Evolutionary conservation across 2,888 invertebrate species (phyloP), one percentile per base, ranked within the genome.

Genomic region (Ommatoiulus sabulosus): DNA sequence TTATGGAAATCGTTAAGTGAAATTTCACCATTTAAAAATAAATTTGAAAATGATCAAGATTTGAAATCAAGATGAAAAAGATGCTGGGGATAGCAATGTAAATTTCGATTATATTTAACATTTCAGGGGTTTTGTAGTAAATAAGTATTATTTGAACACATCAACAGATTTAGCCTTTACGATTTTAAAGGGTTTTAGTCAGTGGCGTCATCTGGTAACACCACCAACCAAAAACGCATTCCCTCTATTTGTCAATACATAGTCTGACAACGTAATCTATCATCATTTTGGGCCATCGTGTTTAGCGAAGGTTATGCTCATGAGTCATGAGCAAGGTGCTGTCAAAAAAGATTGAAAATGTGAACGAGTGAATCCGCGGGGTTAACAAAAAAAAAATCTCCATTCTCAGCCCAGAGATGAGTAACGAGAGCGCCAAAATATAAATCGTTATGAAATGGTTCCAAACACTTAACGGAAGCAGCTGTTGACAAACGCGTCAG

Each of bases 401-500:
- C 10, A 20, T 84, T 20, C 44, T 86, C 86, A 86, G 44, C 20
- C 44, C 44, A 86, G 46, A 86, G 86, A 86, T 48, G 46, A 86
- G 44, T 86, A 48, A 46, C 86, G 44, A 46, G 46, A 86, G 86
- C 20, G 3, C n/a, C 44, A 12, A 86, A 44, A 44, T n/a, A 86
- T 46, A 86, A 86, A 72, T 72, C 72, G 17, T 72, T 48, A 86
- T 86, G 46, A 86, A 86, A 46, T 86, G 86, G 86, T 15, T 20
- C 44, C 35, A 43, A 87, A 52, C 52, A 87, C 87, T 87, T 87
- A 87, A 87, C 87, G 87, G 87, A 87, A 87, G 87, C 87, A 87
- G 87, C 87, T 87, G 87, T 57, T 87, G 46, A 87, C 87, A 87
- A 87, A 87, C 87, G 24, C 57, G 24, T 87, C 24, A 87, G 87